Conservation (phyloP, 2,888 invertebrate genomes). For the Glaucopsyche alexis region DNA sequence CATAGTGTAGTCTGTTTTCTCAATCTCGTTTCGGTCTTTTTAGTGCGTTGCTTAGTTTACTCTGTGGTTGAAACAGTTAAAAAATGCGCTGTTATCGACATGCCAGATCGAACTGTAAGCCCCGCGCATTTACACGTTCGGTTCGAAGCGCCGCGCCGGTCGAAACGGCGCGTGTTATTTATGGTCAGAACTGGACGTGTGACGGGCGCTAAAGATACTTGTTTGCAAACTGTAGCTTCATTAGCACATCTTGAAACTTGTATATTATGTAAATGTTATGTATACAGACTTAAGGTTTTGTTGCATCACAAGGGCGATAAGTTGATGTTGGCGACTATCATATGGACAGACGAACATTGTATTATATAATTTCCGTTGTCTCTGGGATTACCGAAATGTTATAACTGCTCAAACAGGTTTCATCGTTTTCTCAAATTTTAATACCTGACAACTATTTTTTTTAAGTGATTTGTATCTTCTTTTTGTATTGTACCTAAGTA, state of each 20-base stretch:
- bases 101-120: no score
- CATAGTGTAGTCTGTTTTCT: no score
- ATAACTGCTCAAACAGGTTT: neutral
- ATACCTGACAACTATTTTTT: neutral
- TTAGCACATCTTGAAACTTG: constrained; percentile 5
- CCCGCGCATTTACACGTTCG: no score
- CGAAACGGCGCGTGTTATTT: no score
- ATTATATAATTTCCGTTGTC: constrained; percentile 8
- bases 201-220: neutral
- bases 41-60: no score
- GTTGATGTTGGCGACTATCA: neutral
- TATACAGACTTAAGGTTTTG: neutral
- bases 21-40: no score
- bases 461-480: no score
- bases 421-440: neutral
- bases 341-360: neutral
- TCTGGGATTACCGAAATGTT: neutral
- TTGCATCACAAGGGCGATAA: constrained; percentile 14
- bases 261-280: neutral
- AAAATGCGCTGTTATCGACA: no score
- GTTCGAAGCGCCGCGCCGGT: no score
- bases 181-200: no score
- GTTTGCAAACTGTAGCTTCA: constrained; percentile 6
- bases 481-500: no score
- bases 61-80: no score